Evolutionary conservation across 2,113 vertebrate genomes (phyloP).

Genomic region (Sturnira hondurensis): DNA sequence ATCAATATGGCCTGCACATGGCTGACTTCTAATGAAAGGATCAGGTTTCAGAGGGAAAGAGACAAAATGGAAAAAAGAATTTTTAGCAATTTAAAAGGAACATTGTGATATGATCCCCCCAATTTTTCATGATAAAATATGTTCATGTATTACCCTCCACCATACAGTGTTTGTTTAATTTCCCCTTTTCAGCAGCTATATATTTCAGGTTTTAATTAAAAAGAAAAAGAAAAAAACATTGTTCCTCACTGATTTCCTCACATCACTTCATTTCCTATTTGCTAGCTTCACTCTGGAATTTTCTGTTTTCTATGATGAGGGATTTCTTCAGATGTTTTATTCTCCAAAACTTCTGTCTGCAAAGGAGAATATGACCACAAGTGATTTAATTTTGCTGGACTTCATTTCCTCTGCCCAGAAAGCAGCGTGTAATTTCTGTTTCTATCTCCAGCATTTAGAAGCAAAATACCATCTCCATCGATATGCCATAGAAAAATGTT

Average conservation of each 20-base stretch:
- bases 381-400: slow-evolving; percentile 25
- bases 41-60: slow-evolving; percentile 51
- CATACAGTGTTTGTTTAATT: slow-evolving; percentile 57
- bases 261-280: slow-evolving; percentile 62
- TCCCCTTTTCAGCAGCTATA: slow-evolving; percentile 53
- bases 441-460: slow-evolving; percentile 8
- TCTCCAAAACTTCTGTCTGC: background rate
- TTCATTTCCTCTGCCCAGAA: slow-evolving; percentile 27
- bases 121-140: slow-evolving; percentile 56
- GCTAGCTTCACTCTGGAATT: slow-evolving; percentile 29
- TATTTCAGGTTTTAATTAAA: slow-evolving; percentile 74
- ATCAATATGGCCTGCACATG: slow-evolving; percentile 67
- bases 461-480: background rate
- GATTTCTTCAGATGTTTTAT: slow-evolving; percentile 42
- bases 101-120: slow-evolving; percentile 37
- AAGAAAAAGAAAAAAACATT: slow-evolving; percentile 3
- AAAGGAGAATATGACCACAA: background rate
- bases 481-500: background rate
- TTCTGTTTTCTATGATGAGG: slow-evolving; percentile 28
- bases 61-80: slow-evolving; percentile 44
- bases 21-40: slow-evolving; percentile 68
- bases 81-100: slow-evolving; percentile 54
- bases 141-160: slow-evolving; percentile 60
- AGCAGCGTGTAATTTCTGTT: background rate
- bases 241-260: slow-evolving; percentile 37